A percentile compares a stretch with the other conserved stretches of the same genome.
Evolutionary conservation across 30 jellyfish, hydroid and myxozoan species (phyloP).

Genomic region (Turritopsis rubra): DNA sequence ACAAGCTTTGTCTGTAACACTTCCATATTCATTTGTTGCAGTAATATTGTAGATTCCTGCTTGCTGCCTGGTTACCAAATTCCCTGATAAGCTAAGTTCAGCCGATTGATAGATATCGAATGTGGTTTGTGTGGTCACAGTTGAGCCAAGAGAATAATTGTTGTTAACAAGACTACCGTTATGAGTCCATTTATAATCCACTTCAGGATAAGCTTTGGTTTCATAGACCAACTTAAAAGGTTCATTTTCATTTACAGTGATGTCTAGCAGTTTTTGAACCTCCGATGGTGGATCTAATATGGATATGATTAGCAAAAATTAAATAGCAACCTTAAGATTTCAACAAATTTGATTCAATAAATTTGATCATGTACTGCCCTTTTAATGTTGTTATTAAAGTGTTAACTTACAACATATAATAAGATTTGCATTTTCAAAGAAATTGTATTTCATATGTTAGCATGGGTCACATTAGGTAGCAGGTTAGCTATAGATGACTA

Average conservation of each 20-base stretch:
- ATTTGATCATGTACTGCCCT: too few species aligned
- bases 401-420: not conserved
- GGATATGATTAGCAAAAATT: too few species aligned
- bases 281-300: conserved; percentile 14
- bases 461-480: not conserved
- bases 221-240: conserved; percentile 12
- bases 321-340: not conserved
- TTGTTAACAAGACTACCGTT: not conserved
- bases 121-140: not conserved
- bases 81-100: not conserved
- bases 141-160: not conserved
- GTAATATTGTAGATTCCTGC: conserved; percentile 14
- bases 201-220: not conserved
- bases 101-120: not conserved
- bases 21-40: conserved; percentile 7
- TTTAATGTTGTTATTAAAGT: not conserved
- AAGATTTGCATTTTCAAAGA: not conserved
- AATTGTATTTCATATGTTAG: not conserved
- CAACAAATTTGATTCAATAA: too few species aligned
- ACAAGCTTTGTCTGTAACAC: not conserved
- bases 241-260: conserved; percentile 8
- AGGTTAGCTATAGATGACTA: not conserved
- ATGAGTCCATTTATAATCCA: not conserved
- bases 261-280: not conserved
- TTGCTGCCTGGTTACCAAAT: not conserved